Evolutionary conservation across 1,140 invertebrate genomes (phyloP).

Genomic region (Listronotus bonariensis): DNA sequence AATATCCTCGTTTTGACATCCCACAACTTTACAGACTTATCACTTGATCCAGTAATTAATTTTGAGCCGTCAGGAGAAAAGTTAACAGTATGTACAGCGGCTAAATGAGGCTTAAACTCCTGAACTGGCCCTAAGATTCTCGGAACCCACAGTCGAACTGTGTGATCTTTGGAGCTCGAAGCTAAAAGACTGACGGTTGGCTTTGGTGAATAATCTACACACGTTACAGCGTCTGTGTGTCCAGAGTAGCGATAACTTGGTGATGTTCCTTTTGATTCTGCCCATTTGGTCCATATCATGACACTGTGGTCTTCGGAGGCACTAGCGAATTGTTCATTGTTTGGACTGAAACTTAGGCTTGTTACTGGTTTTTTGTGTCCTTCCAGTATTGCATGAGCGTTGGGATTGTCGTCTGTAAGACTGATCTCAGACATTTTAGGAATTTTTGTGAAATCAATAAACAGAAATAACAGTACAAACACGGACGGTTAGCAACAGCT

Average conservation of each 20-base stretch:
- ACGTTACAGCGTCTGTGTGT: conserved; percentile 66
- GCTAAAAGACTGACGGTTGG: conserved; percentile 80
- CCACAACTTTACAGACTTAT: conserved; percentile 84
- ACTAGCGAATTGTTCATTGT: conserved; percentile 75
- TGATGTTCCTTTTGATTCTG: conserved; percentile 59
- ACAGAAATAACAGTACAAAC: too few relatives aligned
- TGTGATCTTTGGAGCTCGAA: conserved; percentile 80
- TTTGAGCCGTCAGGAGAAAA: conserved; percentile 78
- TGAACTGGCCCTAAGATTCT: conserved; percentile 74
- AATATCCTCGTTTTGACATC: conserved; percentile 72
- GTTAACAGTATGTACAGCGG: conserved; percentile 76
- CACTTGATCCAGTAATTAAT: conserved; percentile 82
- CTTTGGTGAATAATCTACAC: conserved; percentile 78
- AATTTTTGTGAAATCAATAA: too few relatives aligned
- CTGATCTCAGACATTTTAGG: conserved; percentile 5
- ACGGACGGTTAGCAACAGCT: too few relatives aligned
- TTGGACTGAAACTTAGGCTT: conserved; percentile 75
- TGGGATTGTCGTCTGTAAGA: conserved; percentile 16
- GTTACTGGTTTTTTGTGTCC: conserved; percentile 78
- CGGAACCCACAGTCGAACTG: conserved; percentile 84
- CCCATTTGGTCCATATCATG: conserved; percentile 75
- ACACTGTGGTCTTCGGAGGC: conserved; percentile 76
- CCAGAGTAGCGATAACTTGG: conserved; percentile 70
- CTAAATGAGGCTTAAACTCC: conserved; percentile 80
- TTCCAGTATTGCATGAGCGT: conserved; percentile 57